Evolutionary conservation across 1,140 invertebrate genomes (phyloP), one percentile per base, ranked within the genome.

Genomic region (Pemphigus obesinymphae): DNA sequence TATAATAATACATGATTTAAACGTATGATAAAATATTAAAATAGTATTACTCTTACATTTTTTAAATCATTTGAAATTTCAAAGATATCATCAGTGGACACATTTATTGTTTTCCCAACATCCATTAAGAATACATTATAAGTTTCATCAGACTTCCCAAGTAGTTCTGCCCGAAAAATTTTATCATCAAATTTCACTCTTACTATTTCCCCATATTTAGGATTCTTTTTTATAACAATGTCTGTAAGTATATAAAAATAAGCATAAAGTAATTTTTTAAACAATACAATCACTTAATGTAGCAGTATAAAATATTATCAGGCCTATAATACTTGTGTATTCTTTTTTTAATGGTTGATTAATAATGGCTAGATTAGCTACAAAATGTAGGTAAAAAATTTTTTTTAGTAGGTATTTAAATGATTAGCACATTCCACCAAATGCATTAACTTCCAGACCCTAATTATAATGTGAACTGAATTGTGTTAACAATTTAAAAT

Each of bases 121-220:
- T 78, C 75, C 1, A 78, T 58, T 34, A 78, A 78, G 6, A 78
- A 58, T 40, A 78, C 75, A 15, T 4, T 40, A 58, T 78, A 78
- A 2, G 7, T 61, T 7, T 29, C 3, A 17, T 8, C 29, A 55
- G 2, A 26, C 43, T 58, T 34, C 2, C 10, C 53, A 78, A 58
- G 29, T 40, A 78, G 11, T 58, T 40, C 13, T 15, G 20, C 48
- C 5, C 75, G 75, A n/a, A 58, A 17, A 61, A 55, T 55, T 10
- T 58, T 34, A 0, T 58, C 75, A 40, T 78, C 75, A 78, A 37
- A 78, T 26, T 78, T 61, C n/a, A 78, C 75, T 58, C 34, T 78
- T 40, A 78, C 50, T 11, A 58, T 58, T 23, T 78, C 75, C 31
- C 23, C 23, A 55, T 15, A 17, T 4, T 58, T 78, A 43, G 34